Evolutionary conservation across 2,888 invertebrate species (phyloP).

Genomic region (Ophion ellenae): DNA sequence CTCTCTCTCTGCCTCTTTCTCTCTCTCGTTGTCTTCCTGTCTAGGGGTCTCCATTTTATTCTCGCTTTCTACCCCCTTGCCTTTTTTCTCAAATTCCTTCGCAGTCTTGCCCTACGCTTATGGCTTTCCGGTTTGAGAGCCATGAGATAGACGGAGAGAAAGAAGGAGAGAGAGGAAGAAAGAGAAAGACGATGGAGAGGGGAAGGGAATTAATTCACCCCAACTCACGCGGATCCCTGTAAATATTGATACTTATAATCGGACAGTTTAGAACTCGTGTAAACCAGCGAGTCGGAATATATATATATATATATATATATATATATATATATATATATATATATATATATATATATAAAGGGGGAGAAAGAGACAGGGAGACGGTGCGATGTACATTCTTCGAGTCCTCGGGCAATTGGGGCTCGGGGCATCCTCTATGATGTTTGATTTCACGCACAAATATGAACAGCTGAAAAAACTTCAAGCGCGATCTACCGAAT

Average conservation of each 20-base stretch:
- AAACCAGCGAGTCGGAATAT: background rate
- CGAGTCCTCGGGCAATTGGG: background rate
- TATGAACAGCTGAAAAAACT: slow-evolving; percentile 70
- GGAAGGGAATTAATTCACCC: slow-evolving; percentile 45
- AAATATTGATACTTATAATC: slow-evolving; percentile 82
- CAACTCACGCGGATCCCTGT: slow-evolving; percentile 52
- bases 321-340: background rate
- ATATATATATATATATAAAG: background rate
- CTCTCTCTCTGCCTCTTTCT: slow-evolving; percentile 11
- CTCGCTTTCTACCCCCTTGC: slow-evolving; percentile 2
- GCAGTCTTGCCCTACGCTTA: slow-evolving; percentile 23
- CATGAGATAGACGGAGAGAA: background rate
- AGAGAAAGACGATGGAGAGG: background rate
- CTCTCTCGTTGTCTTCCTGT: background rate
- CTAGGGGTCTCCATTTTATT: slow-evolving; percentile 13
- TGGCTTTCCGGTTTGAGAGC: background rate
- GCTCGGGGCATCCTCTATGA: slow-evolving; percentile 43
- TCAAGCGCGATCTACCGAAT: slow-evolving; percentile 3
- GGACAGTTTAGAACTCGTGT: slow-evolving; percentile 71
- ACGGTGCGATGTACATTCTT: background rate
- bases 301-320: background rate
- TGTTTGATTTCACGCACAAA: slow-evolving; percentile 67
- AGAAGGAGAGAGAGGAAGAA: slow-evolving; percentile 12
- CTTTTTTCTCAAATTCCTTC: slow-evolving; percentile 26
- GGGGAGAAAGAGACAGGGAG: background rate